Evolutionary conservation across 2,113 vertebrate genomes (phyloP), one percentile per base, ranked within the genome.

Genomic region (Varanus salvator): DNA sequence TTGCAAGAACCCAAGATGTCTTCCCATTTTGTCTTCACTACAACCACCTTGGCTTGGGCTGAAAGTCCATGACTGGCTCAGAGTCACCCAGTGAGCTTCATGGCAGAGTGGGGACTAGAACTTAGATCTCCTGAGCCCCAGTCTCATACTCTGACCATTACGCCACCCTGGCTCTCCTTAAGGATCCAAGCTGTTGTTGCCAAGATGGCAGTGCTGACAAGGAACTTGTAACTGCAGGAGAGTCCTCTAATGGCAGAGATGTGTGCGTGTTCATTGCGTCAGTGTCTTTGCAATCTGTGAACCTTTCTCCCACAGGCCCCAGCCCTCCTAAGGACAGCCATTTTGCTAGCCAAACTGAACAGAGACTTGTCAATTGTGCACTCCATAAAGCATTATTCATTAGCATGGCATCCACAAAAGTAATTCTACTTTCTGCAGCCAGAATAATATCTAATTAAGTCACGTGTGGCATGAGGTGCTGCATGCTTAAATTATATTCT

Each of bases 371-470:
- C 93, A 96, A 48, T 93, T 96, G 90, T 87, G 92, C 94, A 72
- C 92, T 87, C 94, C 91, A 85, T 93, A 92, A 66, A 93, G 82
- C 92, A 94, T 85, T 92, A 91, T 93, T 95, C 94, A 94, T 91
- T 93, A 95, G 52, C 91, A 78, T 66, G 92, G 90, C 82, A 80
- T 94, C 44, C 80, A 91, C 90, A 88, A 92, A 91, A 91, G 80
- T 95, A 88, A 91, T 95, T 95, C 66, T 95, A 95, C 92, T 95
- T 96, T 95, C 86, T 91, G 38, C 38, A 44, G 38, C 71, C 92
- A 89, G 86, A 93, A 91, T 52, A 29, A 60, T 92, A 96, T 87
- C 91, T 95, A 96, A 95, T 95, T 90, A 94, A 95, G 94, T 93
- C 91, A 91, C 92, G 75, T 2, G n/a, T 90, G 29, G n/a, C 21